Evolutionary conservation across 2,888 invertebrate genomes (phyloP).

Genomic region (Amblyjoppa fuscipennis): DNA sequence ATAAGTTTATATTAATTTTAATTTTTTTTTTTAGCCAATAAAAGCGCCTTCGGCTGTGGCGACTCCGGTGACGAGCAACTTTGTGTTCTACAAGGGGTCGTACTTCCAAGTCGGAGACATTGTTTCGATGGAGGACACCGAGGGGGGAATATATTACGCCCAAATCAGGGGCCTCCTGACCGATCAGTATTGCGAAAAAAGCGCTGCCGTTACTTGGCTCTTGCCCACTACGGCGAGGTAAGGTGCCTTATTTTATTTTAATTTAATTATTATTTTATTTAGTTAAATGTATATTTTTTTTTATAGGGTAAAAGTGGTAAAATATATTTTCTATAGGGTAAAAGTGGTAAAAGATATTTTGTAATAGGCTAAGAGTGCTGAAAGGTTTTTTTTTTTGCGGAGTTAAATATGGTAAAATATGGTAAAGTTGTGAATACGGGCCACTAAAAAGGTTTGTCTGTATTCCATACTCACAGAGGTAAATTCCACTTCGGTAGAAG

Average conservation of each 20-base stretch:
- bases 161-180: slow-evolving; percentile 95
- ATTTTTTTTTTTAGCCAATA: slow-evolving; percentile 86
- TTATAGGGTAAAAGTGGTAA: no score
- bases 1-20: neutral
- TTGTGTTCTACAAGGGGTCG: slow-evolving; percentile 91
- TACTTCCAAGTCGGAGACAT: slow-evolving; percentile 97
- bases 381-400: neutral
- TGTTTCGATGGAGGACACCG: slow-evolving; percentile 92
- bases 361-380: no score
- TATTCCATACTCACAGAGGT: no score
- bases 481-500: no score
- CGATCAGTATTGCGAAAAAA: slow-evolving; percentile 97
- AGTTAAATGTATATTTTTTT: no score
- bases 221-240: slow-evolving; percentile 92
- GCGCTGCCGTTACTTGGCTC: slow-evolving; percentile 96
- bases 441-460: no score
- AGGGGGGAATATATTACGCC: slow-evolving; percentile 93
- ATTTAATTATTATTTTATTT: no score
- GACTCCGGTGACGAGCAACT: slow-evolving; percentile 92
- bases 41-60: slow-evolving; percentile 94
- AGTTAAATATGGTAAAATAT: no score
- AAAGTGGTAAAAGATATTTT: no score
- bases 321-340: no score
- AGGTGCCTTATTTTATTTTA: neutral
- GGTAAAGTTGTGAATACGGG: no score